phyloP scores from a whole-genome alignment of 2,113 vertebrate species.

The Bostrychus sinensis region DNA sequence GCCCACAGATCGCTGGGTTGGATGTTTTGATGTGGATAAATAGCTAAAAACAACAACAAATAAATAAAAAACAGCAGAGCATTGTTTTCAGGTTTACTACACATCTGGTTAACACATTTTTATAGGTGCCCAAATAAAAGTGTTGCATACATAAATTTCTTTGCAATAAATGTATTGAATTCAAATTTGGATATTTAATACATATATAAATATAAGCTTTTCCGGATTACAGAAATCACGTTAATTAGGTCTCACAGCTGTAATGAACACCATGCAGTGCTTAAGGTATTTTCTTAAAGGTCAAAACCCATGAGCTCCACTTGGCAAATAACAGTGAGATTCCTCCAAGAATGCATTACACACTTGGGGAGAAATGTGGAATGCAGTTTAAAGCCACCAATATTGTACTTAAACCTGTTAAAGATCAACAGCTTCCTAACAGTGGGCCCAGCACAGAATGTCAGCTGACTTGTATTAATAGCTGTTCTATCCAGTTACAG shows the following conservation, averaged over 20 bases:
- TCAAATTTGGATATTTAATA: constrained; percentile 9
- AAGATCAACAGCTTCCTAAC: constrained; percentile 41
- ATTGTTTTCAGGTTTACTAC: constrained; percentile 1
- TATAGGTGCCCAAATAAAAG: constrained; percentile 20
- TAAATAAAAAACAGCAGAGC: neutral
- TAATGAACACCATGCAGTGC: constrained; percentile 29
- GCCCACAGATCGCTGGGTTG: constrained; percentile 36
- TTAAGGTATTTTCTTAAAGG: constrained; percentile 26
- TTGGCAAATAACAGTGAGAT: constrained; percentile 59
- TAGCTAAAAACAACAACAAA: constrained; percentile 56
- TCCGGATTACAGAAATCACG: constrained; percentile 20
- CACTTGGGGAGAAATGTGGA: constrained; percentile 59
- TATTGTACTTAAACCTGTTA: constrained; percentile 53
- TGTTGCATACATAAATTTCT: neutral
- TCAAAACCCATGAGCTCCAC: constrained; percentile 45
- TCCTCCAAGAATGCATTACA: constrained; percentile 61
- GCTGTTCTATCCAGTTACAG: constrained; percentile 15
- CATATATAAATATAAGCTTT: no score
- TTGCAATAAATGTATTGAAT: no score
- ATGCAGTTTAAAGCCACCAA: constrained; percentile 47
- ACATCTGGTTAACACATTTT: constrained; percentile 40
- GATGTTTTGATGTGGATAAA: constrained; percentile 49
- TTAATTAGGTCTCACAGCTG: constrained; percentile 9
- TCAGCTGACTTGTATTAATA: constrained; percentile 41
- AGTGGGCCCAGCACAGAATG: constrained; percentile 1